phyloP scores from a whole-genome alignment of 1,140 invertebrate species.

The Lanistes nyassanus region DNA sequence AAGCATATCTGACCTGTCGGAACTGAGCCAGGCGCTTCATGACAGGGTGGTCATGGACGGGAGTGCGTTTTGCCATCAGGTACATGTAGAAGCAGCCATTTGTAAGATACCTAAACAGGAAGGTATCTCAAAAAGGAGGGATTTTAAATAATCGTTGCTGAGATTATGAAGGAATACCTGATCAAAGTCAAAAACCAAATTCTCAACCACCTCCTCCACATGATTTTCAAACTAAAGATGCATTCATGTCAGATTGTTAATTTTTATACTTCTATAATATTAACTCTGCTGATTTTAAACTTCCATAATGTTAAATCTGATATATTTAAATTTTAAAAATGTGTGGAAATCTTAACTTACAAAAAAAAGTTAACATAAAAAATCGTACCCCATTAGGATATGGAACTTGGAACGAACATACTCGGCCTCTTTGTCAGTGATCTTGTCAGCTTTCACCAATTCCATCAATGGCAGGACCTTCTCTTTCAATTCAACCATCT shows the following conservation, averaged over 20 bases:
- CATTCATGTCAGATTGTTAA: too few relatives aligned
- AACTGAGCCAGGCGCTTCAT: constrained; percentile 84
- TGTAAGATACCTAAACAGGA: constrained; percentile 76
- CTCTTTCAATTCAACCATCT: constrained; percentile 73
- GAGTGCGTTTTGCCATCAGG: constrained; percentile 77
- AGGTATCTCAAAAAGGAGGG: neutral
- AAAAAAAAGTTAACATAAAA: too few relatives aligned
- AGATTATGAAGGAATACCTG: too few relatives aligned
- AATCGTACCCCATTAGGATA: constrained; percentile 78
- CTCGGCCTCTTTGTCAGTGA: constrained; percentile 71
- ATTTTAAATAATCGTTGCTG: too few relatives aligned
- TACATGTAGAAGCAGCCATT: constrained; percentile 89
- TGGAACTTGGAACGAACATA: constrained; percentile 80
- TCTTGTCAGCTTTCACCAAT: constrained; percentile 71
- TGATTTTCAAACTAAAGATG: too few relatives aligned
- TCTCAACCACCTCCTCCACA: too few relatives aligned
- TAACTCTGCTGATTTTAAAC: too few relatives aligned
- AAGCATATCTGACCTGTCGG: constrained; percentile 71
- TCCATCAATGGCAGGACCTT: constrained; percentile 76
- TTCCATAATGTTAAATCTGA: too few relatives aligned
- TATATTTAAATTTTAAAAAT: too few relatives aligned
- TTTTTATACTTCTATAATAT: too few relatives aligned
- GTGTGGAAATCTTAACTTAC: too few relatives aligned
- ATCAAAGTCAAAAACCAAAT: too few relatives aligned
- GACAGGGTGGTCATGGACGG: constrained; percentile 84